Evolutionary conservation across 2,888 invertebrate species (phyloP).

Genomic region (Geotrupes spiniger): DNA sequence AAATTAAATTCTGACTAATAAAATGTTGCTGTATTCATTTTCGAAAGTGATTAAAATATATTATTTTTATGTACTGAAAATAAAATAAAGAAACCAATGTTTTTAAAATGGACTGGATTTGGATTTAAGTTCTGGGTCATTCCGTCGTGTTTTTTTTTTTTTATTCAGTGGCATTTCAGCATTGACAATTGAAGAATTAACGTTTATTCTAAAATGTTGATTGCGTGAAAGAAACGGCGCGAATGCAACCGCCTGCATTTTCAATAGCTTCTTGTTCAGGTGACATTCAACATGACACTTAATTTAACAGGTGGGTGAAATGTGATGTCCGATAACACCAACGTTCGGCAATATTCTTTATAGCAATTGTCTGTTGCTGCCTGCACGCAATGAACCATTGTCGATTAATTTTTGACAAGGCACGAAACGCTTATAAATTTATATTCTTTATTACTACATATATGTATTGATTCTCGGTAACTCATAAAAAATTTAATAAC

Average conservation of each 20-base stretch:
- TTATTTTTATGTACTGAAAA: no score
- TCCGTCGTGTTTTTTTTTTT: no score
- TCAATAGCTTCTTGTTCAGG: constrained; percentile 18
- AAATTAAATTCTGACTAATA: no score
- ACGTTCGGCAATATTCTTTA: constrained; percentile 6
- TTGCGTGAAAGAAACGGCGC: constrained; percentile 6
- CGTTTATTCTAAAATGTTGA: constrained; percentile 1
- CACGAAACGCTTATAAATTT: constrained; percentile 6
- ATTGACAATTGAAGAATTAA: constrained; percentile 1
- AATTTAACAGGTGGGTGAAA: constrained; percentile 14
- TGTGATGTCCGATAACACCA: constrained; percentile 6
- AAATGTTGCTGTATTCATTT: no score
- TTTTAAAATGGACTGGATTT: no score
- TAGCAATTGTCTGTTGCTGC: constrained; percentile 2
- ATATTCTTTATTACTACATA: constrained; percentile 4
- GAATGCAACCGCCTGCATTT: constrained; percentile 9
- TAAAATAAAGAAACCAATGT: no score
- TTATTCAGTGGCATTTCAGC: no score
- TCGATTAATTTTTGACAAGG: constrained; percentile 7
- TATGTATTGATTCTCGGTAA: constrained; percentile 3
- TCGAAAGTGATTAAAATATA: no score
- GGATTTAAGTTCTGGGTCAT: no score
- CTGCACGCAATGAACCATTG: not conserved
- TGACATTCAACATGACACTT: constrained; percentile 11
- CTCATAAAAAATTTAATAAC: no score